Base-by-base conservation (phyloP, 2,888 invertebrate genomes). In the Lydus trimaculatus region DNA sequence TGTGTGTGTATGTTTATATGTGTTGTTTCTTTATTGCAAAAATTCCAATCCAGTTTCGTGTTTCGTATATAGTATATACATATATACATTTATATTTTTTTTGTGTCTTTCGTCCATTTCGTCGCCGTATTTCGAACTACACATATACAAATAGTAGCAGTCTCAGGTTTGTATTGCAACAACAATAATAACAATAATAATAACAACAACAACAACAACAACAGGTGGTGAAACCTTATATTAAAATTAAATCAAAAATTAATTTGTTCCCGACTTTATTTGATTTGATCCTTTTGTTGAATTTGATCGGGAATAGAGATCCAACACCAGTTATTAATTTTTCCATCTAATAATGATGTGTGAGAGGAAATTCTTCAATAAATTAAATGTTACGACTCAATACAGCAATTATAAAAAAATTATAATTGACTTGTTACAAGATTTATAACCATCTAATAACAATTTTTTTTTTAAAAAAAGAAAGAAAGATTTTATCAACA, bases 211-310 rank as follows among this genome's bases (percentile, higher is more conserved):
- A n/a, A n/a, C 33, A 11, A 33, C 33, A 4, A 28, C 68, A 79
- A 78, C 82, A 82, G 81, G 81, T 82, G 82, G 79, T 74, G 76
- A 81, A 82, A 83, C 82, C 82, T 75, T 81, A 80, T 79, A 82
- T 82, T 81, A 82, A 83, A 83, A 82, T 78, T 80, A 78, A 79
- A 82, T 81, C 80, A 81, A 81, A 80, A 80, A 70, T 77, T 80
- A 81, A 82, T 82, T 81, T 78, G 73, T 76, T 79, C 73, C 74
- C 69, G 69, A 74, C 68, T 70, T 65, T 67, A 43, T 48, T 48
- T 20, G 48, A 23, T 48, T 48, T 9, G 8, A 2, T 7, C 8
- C 7, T 11, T 58, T 15, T n/a, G 15, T 17, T 33, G 31, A 4
- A 33, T 31, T 20, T 20, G 20, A 48, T 11, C 11, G 20, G 20